Base-by-base conservation (phyloP, 2,113 vertebrate genomes). In the Cardinalis cardinalis region DNA sequence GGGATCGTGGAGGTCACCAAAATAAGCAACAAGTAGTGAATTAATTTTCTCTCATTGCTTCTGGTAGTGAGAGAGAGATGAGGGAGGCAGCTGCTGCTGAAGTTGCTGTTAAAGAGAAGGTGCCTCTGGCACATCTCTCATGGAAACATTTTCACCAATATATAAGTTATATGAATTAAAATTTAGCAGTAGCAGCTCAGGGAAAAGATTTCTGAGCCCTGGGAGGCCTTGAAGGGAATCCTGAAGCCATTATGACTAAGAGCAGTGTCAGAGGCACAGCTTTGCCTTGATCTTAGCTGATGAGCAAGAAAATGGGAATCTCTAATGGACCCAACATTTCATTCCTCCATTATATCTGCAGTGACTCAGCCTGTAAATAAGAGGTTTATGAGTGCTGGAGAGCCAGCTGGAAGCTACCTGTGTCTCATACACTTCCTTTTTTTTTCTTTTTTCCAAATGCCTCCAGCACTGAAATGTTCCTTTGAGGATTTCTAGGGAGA, bases 281-380 rank as follows among this genome's bases (percentile, higher is more conserved):
- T 76, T 78, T 51, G 13, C 80, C 55, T 89, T 91, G 73, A 88
- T 82, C 75, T 88, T 65, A 18, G 46, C 69, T 61, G 87, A 66
- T 95, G 93, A 96, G 69, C 89, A 91, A 92, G 84, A 61, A 89
- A 85, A 89, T 9, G 43, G 72, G 85, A 88, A 94, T 89, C 80
- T 90, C 59, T 88, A n/a, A 84, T 72, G 63, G 68, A 51, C 84
- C 88, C 51, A 65, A 25, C 60, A 61, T 68, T 88, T 92, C 71
- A 71, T 88, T 95, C 85, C 72, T 87, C 56, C 81, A 5, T 92
- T 90, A 18, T 28, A 40, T 88, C 59, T 87, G 9, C 73, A 55
- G 86, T 94, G 93, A 96, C 63, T 96, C 92, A 95, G 72, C 73
- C 66, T n/a, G 48, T 86, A 89, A 93, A 58, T 63, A 58, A 41